Evolutionary conservation across 2,797 vertebrate genomes (phyloP).

Genomic region (Benthosema pterotum): DNA sequence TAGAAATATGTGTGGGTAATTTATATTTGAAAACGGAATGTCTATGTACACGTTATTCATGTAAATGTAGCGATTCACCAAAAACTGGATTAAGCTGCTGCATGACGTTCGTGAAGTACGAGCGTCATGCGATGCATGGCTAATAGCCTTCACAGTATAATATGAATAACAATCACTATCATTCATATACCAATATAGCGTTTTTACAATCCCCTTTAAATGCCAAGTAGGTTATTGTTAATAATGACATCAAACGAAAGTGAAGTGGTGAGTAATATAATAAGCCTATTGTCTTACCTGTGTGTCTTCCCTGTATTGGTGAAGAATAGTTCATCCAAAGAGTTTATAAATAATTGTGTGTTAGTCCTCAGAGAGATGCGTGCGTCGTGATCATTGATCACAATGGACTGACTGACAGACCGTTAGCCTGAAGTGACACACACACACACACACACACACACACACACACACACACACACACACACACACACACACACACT

Average conservation of each 20-base stretch:
- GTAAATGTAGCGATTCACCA: too few species aligned
- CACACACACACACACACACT: background rate
- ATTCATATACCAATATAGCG: too few species aligned
- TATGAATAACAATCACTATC: too few species aligned
- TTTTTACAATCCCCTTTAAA: too few species aligned
- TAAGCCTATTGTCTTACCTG: constrained; percentile 55
- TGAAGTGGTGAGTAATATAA: background rate
- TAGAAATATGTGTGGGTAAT: too few species aligned
- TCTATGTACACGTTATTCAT: too few species aligned
- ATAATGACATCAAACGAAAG: background rate
- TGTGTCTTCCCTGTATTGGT: constrained; percentile 22
- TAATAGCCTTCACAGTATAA: too few species aligned
- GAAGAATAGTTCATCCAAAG: constrained; percentile 30
- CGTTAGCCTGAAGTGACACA: background rate
- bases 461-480: constrained; percentile 2
- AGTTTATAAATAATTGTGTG: background rate
- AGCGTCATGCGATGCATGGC: too few species aligned
- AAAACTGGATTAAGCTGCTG: too few species aligned
- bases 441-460: background rate
- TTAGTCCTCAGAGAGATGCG: constrained; percentile 18
- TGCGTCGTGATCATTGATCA: constrained; percentile 2
- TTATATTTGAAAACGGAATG: too few species aligned
- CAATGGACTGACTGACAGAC: background rate
- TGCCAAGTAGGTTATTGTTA: background rate
- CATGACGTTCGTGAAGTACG: too few species aligned